Evolutionary conservation across 2,113 vertebrate species (phyloP).

Genomic region (Phalacrocorax brasilianus): DNA sequence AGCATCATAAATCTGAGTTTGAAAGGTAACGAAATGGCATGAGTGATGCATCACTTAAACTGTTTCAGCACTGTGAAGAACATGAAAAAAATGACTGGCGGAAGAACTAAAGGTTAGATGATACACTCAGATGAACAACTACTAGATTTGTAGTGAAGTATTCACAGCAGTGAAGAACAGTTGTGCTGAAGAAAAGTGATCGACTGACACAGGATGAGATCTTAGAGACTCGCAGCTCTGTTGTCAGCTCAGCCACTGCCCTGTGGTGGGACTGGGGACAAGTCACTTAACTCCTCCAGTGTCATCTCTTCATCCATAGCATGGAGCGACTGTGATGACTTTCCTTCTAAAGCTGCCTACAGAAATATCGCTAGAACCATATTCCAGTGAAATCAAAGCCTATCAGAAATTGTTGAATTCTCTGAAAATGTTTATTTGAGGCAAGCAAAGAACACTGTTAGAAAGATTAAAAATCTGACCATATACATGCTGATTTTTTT

Average conservation of each 20-base stretch:
- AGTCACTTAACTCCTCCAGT: neutral
- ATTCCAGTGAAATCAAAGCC: neutral
- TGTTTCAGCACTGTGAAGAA: neutral
- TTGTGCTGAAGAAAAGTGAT: neutral
- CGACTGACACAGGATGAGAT: fast-evolving
- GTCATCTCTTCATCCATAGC: neutral
- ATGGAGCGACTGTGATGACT: neutral
- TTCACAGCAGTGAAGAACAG: neutral
- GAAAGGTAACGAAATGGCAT: neutral
- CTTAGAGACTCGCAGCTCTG: neutral
- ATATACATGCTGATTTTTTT: fast-evolving
- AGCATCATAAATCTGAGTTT: neutral
- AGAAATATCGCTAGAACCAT: neutral
- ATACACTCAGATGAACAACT: neutral
- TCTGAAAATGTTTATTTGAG: neutral
- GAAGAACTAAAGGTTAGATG: neutral
- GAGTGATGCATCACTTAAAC: neutral
- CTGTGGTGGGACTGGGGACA: neutral
- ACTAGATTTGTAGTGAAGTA: neutral
- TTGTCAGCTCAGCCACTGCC: neutral
- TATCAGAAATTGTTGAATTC: neutral
- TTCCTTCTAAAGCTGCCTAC: neutral
- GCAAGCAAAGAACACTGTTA: neutral
- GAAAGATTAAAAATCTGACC: neutral
- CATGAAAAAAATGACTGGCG: neutral